Evolutionary conservation across 2,888 invertebrate genomes (phyloP).

Genomic region (Adela reaumurella): DNA sequence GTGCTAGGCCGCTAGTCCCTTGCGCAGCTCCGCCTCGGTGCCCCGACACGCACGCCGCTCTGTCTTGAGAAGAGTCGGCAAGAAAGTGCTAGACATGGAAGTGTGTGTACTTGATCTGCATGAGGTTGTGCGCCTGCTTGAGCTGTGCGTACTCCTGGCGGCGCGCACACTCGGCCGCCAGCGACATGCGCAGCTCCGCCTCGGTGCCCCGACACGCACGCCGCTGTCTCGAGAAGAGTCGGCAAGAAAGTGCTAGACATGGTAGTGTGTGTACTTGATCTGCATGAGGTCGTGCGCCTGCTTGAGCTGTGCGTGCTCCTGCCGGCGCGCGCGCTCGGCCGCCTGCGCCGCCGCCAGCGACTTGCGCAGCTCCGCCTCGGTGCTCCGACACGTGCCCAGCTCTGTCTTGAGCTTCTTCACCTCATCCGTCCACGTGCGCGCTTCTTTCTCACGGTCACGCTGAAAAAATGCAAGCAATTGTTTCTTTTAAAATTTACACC

Average conservation of each 20-base stretch:
- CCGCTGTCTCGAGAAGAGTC: no score
- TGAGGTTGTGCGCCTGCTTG: constrained; percentile 58
- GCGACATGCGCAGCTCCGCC: no score
- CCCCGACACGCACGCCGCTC: no score
- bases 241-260: not conserved
- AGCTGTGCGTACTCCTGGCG: constrained; percentile 4
- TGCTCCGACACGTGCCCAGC: constrained; percentile 53
- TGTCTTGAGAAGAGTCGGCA: no score
- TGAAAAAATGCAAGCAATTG: constrained; percentile 22
- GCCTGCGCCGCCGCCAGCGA: not conserved
- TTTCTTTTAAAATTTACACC: no score
- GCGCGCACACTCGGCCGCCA: no score
- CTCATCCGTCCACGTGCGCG: not conserved
- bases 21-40: no score
- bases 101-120: constrained; percentile 20
- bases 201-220: no score
- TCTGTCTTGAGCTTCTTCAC: not conserved
- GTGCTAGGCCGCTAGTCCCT: no score
- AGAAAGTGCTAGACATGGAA: not conserved
- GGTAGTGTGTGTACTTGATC: constrained; percentile 60
- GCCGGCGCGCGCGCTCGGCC: constrained; percentile 14
- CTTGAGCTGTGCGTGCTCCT: constrained; percentile 74
- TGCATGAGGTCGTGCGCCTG: constrained; percentile 87
- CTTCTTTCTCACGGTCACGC: constrained; percentile 28
- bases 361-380: constrained; percentile 68